Evolutionary conservation across 2,113 vertebrate species (phyloP), one percentile per base, ranked within the genome.

Genomic region (Halichoeres trimaculatus): DNA sequence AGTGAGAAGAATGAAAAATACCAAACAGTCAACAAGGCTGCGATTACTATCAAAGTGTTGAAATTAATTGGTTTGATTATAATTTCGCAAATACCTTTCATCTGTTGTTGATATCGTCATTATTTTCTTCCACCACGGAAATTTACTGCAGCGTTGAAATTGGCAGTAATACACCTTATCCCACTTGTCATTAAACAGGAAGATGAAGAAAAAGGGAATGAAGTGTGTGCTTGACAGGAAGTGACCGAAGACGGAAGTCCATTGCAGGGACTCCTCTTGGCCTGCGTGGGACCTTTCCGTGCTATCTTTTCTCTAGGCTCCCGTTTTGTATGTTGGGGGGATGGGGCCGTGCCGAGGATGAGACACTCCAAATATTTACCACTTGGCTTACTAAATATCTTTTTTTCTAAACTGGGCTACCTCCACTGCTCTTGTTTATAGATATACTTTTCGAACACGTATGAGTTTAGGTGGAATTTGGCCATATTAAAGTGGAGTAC

Each of bases 291-390:
- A 64, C 45, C 55, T 70, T 70, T 26, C 19, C 16, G 41, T n/a
- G 58, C 81, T 72, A 51, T 59, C 57, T 65, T 64, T 75, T 70
- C 59, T 81, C 83, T 84, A 76, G 41, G 74, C 81, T 87, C 57
- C 65, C 61, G 85, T 88, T 88, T 79, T 91, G 83, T 88, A 87
- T 90, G 91, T 86, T 88, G 85, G 91, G 92, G 91, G 92, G 92
- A 94, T 90, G 93, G 93, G 91, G 91, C 85, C 80, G 86, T 82
- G 86, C 71, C 70, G 90, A 92, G 91, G 88, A 92, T 90, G 89
- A 89, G 81, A 85, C 89, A 88, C 90, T 93, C 87, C 85, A 81
- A 74, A 83, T 91, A 89, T 91, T 93, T 87, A 90, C 71, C 86
- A 85, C 88, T 91, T 80, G 85, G 81, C 61, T 88, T 85, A 90